A percentile compares a stretch with the other conserved stretches of the same genome.
These are phyloP conservation scores for Augiades crinisus DNA, from an alignment of 2,888 invertebrate species.

Conservation along the genomic window DNA sequence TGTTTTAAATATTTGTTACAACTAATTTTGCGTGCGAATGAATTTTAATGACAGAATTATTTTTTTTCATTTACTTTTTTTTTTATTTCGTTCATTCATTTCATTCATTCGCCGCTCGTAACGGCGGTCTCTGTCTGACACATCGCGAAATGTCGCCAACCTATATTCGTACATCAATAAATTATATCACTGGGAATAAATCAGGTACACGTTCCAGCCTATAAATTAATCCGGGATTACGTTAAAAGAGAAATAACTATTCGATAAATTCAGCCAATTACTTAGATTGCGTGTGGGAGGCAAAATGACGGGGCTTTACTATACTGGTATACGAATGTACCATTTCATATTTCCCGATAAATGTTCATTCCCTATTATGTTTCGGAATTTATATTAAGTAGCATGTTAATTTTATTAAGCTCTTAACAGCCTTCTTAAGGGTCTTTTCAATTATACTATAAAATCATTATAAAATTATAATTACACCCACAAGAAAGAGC, in stretches of 20 bases:
- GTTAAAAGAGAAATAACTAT: constrained; percentile 25
- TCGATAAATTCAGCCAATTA: constrained; percentile 24
- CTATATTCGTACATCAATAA: constrained; percentile 49
- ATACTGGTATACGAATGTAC: constrained; percentile 5
- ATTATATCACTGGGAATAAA: constrained; percentile 41
- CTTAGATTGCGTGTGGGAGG: constrained; percentile 22
- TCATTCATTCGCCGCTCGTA: no score
- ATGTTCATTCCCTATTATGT: neutral
- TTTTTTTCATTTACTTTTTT: no score
- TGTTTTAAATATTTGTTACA: no score
- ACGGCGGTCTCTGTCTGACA: no score
- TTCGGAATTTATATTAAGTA: neutral
- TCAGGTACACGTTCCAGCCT: constrained; percentile 21
- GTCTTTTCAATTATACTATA: no score
- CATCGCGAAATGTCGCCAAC: constrained; percentile 55
- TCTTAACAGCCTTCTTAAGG: no score
- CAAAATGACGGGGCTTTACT: constrained; percentile 11
- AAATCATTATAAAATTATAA: no score
- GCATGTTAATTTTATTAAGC: no score
- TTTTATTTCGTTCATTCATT: no score
- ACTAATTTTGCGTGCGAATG: no score
- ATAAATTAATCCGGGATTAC: constrained; percentile 23
- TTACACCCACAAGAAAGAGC: no score
- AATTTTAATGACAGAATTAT: no score
- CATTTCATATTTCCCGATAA: constrained; percentile 1